A percentile compares a stretch with the other conserved stretches of the same genome.
These are phyloP conservation scores for Keiferia lycopersicella DNA, from an alignment of 2,888 invertebrate genomes.

Conservation along the genomic window DNA sequence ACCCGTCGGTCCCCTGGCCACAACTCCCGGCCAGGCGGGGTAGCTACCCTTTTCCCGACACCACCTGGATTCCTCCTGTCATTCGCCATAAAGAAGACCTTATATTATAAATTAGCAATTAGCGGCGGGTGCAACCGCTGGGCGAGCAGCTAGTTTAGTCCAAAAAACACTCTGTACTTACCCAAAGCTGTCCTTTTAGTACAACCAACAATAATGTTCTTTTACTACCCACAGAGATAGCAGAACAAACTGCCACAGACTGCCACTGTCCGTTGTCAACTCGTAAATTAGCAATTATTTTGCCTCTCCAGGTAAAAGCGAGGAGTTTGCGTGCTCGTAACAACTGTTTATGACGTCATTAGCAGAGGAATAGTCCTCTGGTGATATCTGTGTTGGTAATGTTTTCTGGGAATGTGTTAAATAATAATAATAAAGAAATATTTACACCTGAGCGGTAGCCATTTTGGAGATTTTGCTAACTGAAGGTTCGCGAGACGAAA, in stretches of 20 bases:
- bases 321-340: slow-evolving; percentile 25
- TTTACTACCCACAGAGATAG: neutral
- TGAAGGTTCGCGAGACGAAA: no score
- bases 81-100: no score
- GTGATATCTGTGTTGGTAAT: slow-evolving; percentile 4
- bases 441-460: neutral
- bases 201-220: neutral
- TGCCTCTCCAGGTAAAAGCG: slow-evolving; percentile 10
- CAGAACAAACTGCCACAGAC: neutral
- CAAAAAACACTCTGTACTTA: neutral
- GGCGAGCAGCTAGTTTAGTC: no score
- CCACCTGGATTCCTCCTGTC: no score
- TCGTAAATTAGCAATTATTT: neutral
- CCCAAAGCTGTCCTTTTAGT: neutral
- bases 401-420: neutral
- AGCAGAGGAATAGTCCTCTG: neutral
- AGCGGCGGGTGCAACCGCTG: no score
- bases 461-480: no score
- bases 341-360: slow-evolving; percentile 27
- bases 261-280: slow-evolving; percentile 9
- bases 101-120: no score
- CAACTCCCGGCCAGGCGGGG: no score
- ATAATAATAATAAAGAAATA: neutral
- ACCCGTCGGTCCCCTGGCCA: no score
- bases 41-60: no score